A percentile compares a stretch with the other conserved stretches of the same genome.
Conservation (phyloP, 2,113 vertebrate genomes). For the Climacteris rufus region DNA sequence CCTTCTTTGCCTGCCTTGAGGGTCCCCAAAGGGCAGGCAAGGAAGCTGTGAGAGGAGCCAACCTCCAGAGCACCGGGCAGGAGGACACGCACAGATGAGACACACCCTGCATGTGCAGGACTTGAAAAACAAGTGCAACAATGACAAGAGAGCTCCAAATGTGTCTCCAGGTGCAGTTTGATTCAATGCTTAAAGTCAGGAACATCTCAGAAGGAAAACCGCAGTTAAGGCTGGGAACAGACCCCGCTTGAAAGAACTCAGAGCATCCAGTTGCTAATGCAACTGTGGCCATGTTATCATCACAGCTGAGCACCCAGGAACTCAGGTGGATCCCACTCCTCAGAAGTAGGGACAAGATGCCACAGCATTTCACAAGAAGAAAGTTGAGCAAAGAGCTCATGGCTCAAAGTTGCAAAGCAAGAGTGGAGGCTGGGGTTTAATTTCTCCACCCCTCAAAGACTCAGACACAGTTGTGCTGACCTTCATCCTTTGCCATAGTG, state of each 20-base stretch:
- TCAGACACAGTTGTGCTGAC: neutral
- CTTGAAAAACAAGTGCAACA: neutral
- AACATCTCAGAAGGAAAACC: neutral
- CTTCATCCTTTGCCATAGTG: neutral
- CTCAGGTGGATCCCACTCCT: neutral
- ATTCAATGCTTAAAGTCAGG: neutral
- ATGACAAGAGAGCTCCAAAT: neutral
- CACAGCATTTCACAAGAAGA: neutral
- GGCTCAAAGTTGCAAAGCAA: neutral
- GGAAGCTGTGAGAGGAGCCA: neutral
- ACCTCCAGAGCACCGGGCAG: fast-evolving
- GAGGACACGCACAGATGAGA: neutral
- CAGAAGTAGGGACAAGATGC: neutral
- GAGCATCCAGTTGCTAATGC: neutral
- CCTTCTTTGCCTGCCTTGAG: neutral
- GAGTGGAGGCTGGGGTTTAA: neutral
- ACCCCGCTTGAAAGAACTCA: neutral
- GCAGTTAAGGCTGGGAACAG: neutral
- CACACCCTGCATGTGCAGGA: fast-evolving
- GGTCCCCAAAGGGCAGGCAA: neutral
- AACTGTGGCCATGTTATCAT: neutral
- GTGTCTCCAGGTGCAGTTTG: neutral
- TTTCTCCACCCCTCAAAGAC: neutral
- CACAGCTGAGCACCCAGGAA: neutral
- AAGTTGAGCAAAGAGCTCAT: neutral